These are phyloP conservation scores for Egretta garzetta DNA, from an alignment of 2,113 vertebrate species.

Conservation along the genomic window DNA sequence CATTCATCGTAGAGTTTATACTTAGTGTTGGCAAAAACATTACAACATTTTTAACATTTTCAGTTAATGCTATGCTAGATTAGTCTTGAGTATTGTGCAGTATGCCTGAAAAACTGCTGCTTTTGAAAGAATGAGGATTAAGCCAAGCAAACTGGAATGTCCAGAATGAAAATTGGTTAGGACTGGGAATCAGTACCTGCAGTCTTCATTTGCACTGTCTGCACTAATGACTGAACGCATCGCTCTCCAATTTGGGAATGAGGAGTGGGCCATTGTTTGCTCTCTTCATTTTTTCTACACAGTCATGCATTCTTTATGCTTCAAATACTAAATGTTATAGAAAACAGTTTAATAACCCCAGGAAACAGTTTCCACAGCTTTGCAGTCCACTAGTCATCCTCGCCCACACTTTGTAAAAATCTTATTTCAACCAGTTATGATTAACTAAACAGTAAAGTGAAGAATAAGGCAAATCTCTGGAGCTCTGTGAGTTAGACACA, in stretches of 20 bases:
- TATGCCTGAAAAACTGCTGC: background rate
- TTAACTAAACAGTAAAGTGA: background rate
- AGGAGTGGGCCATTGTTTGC: background rate
- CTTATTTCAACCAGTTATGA: background rate
- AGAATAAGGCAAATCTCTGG: background rate
- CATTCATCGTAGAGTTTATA: constrained; percentile 20
- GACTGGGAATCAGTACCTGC: background rate
- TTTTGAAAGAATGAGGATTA: background rate
- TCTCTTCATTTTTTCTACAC: background rate
- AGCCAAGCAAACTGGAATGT: background rate
- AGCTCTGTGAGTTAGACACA: background rate
- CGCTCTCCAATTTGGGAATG: background rate
- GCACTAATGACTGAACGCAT: background rate
- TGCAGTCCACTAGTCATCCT: background rate
- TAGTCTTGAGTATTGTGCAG: background rate
- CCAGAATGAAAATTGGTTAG: background rate
- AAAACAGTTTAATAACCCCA: background rate
- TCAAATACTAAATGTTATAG: background rate
- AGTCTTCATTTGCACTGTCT: background rate
- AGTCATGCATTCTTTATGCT: background rate
- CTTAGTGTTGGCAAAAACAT: background rate
- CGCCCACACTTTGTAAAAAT: background rate
- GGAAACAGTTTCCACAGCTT: background rate
- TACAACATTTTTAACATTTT: constrained; percentile 40
- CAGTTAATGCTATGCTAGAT: background rate